Evolutionary conservation across 1,140 invertebrate species (phyloP).

Genomic region (Tyrophagus putrescentiae): DNA sequence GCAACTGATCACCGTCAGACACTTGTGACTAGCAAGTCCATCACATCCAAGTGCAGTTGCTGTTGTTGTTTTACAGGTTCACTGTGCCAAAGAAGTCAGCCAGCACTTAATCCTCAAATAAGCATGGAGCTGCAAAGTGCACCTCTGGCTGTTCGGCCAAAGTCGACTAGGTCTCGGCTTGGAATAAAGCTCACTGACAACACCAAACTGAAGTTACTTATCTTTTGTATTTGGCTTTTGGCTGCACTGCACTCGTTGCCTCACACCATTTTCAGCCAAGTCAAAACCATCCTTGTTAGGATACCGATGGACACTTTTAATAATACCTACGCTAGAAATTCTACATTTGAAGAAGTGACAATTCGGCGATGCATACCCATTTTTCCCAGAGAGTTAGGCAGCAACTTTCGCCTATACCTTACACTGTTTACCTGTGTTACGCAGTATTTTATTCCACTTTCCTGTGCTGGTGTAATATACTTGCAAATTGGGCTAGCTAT

Average conservation of each 20-base stretch:
- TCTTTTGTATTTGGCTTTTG: slow-evolving; percentile 37
- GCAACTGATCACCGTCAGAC: not conserved
- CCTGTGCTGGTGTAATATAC: slow-evolving; percentile 36
- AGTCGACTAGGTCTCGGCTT: slow-evolving; percentile 30
- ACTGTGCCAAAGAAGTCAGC: not conserved
- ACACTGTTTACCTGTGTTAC: slow-evolving; percentile 37
- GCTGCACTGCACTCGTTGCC: slow-evolving; percentile 37
- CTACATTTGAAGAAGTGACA: not conserved
- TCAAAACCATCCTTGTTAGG: slow-evolving; percentile 27
- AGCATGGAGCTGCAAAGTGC: not conserved
- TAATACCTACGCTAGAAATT: not conserved
- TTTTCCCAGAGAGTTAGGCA: slow-evolving; percentile 31
- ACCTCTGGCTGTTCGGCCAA: not conserved
- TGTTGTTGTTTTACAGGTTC: not conserved
- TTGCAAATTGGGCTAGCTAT: slow-evolving; percentile 33
- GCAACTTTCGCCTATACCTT: slow-evolving; percentile 31
- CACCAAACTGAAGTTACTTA: slow-evolving; percentile 27
- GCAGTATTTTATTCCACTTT: slow-evolving; percentile 41
- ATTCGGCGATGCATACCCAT: slow-evolving; percentile 15
- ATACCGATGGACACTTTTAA: slow-evolving; percentile 21
- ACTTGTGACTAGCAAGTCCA: not conserved
- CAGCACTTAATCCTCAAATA: not conserved
- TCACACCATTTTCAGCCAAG: slow-evolving; percentile 37
- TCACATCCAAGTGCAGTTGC: not conserved
- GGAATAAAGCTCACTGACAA: not conserved